Evolutionary conservation across 1,140 invertebrate species (phyloP), one percentile per base, ranked within the genome.

Genomic region (Diplogasteroides magnus): DNA sequence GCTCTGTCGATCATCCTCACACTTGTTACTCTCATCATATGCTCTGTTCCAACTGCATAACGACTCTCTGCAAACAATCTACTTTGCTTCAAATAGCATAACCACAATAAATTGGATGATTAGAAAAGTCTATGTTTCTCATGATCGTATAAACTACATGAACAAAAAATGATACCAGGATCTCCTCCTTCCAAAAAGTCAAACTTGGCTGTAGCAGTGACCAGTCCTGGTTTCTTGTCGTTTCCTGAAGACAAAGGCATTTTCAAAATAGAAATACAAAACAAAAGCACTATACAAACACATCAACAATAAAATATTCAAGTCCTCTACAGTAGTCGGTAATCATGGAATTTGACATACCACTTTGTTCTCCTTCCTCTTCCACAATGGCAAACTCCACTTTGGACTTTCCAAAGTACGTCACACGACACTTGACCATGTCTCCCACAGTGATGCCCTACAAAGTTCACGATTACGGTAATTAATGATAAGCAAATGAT

Each of bases 161-260:
- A 61, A 15, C 19, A 61, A 66, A 31, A n/a, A n/a, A n/a, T n/a
- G n/a, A 48, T 61, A 25, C 70, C 56, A 32, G 62, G 2, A 27
- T 66, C 59, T 1, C 62, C 57, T 23, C 72, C 64, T 13, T 80
- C 68, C 15, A 83, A 60, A 61, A 74, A 65, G 19, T 56, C 61
- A n/a, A 67, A 60, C 0, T 72, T 67, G 23, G 74, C 65, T n/a
- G 77, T 72, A 1, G 81, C 79, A 32, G 74, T 78, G 2, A 81
- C 59, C 1, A 76, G 56, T 23, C 68, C 68, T 28, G 68, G 63
- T 56, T 77, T 81, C 2, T 71, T 59, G 19, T 76, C 72, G 23
- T 27, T 26, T 1, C 27, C 63, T 15, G 63, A 26, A 14, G 64
- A 66, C 2, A 74, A 64, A 26, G 65, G n/a, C n/a, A n/a, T n/a